A percentile compares a stretch with the other conserved stretches of the same genome.
Conservation (phyloP, 2,113 vertebrate genomes). For the Seriola quinqueradiata region DNA sequence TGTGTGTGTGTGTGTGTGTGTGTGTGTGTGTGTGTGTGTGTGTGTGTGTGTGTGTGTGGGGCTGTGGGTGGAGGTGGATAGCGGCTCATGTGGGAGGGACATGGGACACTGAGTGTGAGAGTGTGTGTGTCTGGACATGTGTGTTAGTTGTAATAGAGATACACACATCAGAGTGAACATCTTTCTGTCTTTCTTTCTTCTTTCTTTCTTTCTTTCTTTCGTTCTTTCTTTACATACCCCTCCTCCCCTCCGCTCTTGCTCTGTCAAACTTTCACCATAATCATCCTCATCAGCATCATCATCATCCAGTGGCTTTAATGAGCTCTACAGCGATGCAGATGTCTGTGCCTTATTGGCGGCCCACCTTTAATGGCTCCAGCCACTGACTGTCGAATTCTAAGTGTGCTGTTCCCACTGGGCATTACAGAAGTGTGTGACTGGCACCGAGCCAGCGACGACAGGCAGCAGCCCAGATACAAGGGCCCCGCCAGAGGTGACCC, state of each 20-base stretch:
- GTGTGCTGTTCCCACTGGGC: conserved; percentile 64
- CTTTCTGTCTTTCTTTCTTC: neutral
- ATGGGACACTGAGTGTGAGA: conserved; percentile 17
- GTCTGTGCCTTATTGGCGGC: conserved; percentile 31
- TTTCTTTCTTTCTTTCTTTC: too few species aligned
- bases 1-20: conserved; percentile 5
- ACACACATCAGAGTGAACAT: neutral
- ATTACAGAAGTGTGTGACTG: conserved; percentile 60
- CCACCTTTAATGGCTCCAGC: conserved; percentile 63
- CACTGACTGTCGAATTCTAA: conserved; percentile 57
- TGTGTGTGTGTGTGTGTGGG: conserved; percentile 20
- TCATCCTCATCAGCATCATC: conserved; percentile 15
- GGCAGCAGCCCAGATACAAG: conserved; percentile 61
- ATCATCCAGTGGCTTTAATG: conserved; percentile 29
- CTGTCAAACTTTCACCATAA: conserved; percentile 4
- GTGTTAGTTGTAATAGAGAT: neutral
- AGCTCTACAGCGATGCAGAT: conserved; percentile 57
- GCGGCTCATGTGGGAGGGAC: conserved; percentile 37
- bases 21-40: conserved; percentile 5
- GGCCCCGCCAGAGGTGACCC: conserved; percentile 72
- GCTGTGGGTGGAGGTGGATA: conserved; percentile 39
- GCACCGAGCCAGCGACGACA: conserved; percentile 47
- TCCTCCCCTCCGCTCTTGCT: neutral
- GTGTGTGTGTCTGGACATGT: conserved; percentile 1
- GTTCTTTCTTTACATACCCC: neutral